Evolutionary conservation across 2,888 invertebrate genomes (phyloP), one percentile per base, ranked within the genome.

Genomic region (Amphipyra berbera): DNA sequence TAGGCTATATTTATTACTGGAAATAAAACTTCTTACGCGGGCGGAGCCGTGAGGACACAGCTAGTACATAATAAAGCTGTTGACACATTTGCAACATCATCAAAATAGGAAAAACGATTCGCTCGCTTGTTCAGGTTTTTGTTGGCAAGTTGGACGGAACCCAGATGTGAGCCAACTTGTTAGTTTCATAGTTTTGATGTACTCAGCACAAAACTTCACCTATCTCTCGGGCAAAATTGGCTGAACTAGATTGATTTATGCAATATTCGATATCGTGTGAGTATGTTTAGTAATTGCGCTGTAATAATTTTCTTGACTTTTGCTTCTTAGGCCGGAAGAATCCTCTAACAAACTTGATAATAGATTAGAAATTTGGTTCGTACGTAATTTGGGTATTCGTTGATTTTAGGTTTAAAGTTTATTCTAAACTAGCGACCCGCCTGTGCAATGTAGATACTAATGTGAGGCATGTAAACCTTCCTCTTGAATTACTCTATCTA

Each of bases 211-310:
- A 15, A 70, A 72, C 30, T 67, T 57, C 14, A 37, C 42, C 40
- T 1, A n/a, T 41, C 10, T 27, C 47, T 57, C 6, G 27, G 12
- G 8, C 45, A 13, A 56, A 53, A 42, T 61, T 71, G 1, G 2
- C 12, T 1, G 2, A 45, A 46, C 14, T 41, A 13, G 21, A 72
- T 54, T 54, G 56, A 57, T 72, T 72, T 72, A 61, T 61, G 44
- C 42, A 64, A 47, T 30, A 33, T 35, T 33, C 8, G 53, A 52
- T 35, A 6, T 30, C 35, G 14, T 52, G 6, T 41, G 30, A 41
- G 30, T 52, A 33, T 27, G 10, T 41, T 41, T 13, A 40, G 27
- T 40, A 38, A 13, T 10, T 37, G 10, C 3, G 37, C 9, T 35
- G 35, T 35, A 2, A 5, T 30, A 7, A 7, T 30, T 30, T 37